Conservation (phyloP, 2,888 invertebrate species). For the Periphyllus acericola region DNA sequence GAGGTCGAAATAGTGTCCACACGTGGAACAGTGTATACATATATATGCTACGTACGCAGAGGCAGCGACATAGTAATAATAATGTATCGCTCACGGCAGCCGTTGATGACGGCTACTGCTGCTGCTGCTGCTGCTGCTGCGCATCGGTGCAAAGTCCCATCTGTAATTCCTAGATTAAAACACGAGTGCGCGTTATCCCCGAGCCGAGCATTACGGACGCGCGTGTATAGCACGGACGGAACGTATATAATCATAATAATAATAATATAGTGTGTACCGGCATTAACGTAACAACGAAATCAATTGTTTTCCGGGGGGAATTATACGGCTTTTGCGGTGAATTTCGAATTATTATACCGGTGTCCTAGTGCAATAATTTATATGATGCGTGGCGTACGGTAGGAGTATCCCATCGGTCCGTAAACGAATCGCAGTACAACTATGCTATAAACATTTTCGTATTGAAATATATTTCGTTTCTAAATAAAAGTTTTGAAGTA, state of each 20-base stretch:
- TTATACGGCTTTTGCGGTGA: background rate
- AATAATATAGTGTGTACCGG: background rate
- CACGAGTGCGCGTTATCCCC: background rate
- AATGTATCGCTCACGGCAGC: background rate
- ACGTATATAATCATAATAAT: background rate
- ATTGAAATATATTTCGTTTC: too few relatives aligned
- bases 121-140: background rate
- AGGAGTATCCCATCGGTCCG: too few relatives aligned
- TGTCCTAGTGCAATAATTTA: background rate
- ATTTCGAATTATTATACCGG: background rate
- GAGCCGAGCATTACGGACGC: background rate
- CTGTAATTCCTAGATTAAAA: background rate
- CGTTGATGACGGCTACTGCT: background rate
- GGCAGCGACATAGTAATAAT: background rate
- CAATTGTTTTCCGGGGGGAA: background rate
- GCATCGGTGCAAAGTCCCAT: background rate
- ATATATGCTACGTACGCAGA: too few relatives aligned
- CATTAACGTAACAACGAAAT: background rate
- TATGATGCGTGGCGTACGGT: background rate
- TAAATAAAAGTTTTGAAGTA: too few relatives aligned
- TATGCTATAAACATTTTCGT: too few relatives aligned
- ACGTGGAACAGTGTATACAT: too few relatives aligned
- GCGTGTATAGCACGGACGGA: background rate
- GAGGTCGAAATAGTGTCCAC: background rate
- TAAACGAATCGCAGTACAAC: background rate